Percentiles rank a stretch among this genome's conserved stretches.
Conservation (phyloP, 2,113 vertebrate genomes). For the Aleadryas rufinucha region DNA sequence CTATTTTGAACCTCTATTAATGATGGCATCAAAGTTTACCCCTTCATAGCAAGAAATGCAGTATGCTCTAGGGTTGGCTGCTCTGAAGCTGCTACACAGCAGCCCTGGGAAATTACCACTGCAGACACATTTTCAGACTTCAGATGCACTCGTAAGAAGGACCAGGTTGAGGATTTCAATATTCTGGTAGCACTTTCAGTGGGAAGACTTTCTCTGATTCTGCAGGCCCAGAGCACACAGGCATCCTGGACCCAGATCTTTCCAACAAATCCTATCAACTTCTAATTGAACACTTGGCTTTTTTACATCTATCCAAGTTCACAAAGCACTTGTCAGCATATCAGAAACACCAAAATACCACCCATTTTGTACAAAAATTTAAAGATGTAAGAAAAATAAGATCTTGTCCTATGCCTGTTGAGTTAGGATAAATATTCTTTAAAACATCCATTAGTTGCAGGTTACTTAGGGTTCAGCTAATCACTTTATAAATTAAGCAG, state of each 20-base stretch:
- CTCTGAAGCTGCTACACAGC: background rate
- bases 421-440: background rate
- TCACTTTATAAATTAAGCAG: background rate
- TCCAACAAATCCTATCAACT: background rate
- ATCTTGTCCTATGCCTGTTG: background rate
- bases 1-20: background rate
- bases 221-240: background rate
- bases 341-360: background rate
- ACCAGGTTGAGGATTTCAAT: background rate
- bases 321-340: background rate
- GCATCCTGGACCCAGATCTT: fast-evolving
- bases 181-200: background rate
- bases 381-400: background rate
- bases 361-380: background rate
- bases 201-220: background rate
- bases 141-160: background rate
- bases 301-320: background rate
- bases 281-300: background rate
- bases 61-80: background rate
- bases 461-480: background rate
- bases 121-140: background rate
- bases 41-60: background rate
- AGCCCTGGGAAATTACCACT: background rate
- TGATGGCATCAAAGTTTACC: background rate
- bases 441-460: background rate